Evolutionary conservation across 1,140 invertebrate species (phyloP), one percentile per base, ranked within the genome.

Genomic region (Maniola jurtina): DNA sequence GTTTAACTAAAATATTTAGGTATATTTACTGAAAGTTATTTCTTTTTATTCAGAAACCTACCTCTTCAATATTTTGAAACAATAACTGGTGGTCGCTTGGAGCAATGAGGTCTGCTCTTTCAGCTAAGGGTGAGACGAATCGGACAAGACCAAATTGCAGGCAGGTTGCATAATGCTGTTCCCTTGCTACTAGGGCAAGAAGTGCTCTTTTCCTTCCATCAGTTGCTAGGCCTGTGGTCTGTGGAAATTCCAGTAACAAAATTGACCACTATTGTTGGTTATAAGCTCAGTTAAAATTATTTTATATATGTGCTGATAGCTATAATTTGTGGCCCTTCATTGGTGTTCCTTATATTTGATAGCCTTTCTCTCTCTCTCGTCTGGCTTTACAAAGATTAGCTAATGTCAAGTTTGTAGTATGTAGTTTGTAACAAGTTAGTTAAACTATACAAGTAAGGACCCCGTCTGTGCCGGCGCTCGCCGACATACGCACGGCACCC

Each of bases 21-120:
- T n/a, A 25, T 2, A 42, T 5, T 9, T 42, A 42, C 13, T 42
- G 40, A 9, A 42, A 42, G 40, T 10, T 52, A 52, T 25, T 25
- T 45, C 5, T n/a, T 8, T 5, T 45, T 42, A 34, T 61, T 15
- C 13, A 15, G 2, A n/a, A 47, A 48, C 66, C 73, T 88, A 94
- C 94, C 90, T 97, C 96, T 84, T 96, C 95, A 61, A 95, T 92
- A 83, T 97, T 97, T 88, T 97, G 96, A 81, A 96, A 97, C 10
- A 97, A 89, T 8, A 94, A 92, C 79, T 94, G 92, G 83, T 96
- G 95, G 77, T 97, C 95, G 34, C 93, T 92, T 5, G 93, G 92
- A 0, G 94, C 93, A 13, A 96, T 93, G 2, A 96, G 90, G 71
- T 97, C 96, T 52, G 93, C 93, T 61, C 94, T 92, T 73, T 96